Evolutionary conservation across 2,888 invertebrate genomes (phyloP), one percentile per base, ranked within the genome.

Genomic region (Drosophila neotestacea): DNA sequence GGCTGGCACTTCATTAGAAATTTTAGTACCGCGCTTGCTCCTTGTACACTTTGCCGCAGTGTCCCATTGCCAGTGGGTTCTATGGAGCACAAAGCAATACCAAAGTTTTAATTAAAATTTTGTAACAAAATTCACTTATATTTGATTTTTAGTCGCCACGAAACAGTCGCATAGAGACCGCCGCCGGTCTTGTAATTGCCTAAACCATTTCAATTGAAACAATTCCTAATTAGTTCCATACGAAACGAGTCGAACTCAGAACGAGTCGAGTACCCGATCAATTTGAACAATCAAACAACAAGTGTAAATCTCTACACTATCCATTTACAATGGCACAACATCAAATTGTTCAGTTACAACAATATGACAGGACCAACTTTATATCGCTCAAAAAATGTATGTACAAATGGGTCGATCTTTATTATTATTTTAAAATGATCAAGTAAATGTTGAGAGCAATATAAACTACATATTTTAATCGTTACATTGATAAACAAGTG

Each of bases 91-190:
- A 78, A 78, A 64, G 42, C 59, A 48, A 34, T 34, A 61, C 62
- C 51, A 66, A 84, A 88, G 72, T 88, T 84, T 84, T 88, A 84
- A 84, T 84, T 84, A 84, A 84, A 56, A 85, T 78, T 74, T 72
- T 70, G 69, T 51, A 83, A 80, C 62, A 68, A 85, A 88, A 78
- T 80, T 80, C 67, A 74, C 77, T 84, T 85, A 80, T 66, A 85
- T 88, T 88, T 88, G 81, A 83, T 84, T 84, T 83, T 80, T 63
- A 61, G 83, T 84, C 67, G 70, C 86, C 73, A 67, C 70, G 84
- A 75, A 78, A 88, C 81, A 75, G 84, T 84, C 78, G 84, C 84
- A 67, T 73, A 52, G 88, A 50, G 66, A 84, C 85, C 73, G 60
- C 54, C 70, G 68, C 22, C 36, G 56, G 56, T 56, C 46, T 56